Evolutionary conservation across 2,888 invertebrate genomes (phyloP).

Genomic region (Pristionchus arcanus): DNA sequence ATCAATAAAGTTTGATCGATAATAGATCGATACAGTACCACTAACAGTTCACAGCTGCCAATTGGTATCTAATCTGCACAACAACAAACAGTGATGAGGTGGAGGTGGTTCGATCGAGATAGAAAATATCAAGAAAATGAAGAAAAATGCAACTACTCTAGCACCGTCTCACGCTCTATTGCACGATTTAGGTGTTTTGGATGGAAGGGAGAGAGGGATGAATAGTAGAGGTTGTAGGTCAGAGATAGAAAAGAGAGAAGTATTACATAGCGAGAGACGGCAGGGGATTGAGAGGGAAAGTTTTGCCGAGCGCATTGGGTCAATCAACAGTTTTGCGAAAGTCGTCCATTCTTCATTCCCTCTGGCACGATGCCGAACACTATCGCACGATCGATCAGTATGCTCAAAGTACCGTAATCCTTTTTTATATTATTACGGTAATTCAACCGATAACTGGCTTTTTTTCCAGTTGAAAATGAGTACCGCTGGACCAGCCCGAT

Average conservation of each 20-base stretch:
- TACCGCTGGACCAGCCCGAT: constrained; percentile 47
- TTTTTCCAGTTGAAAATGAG: constrained; percentile 54
- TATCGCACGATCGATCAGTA: background rate
- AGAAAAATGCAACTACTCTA: background rate
- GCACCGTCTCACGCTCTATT: background rate
- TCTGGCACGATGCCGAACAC: constrained; percentile 16
- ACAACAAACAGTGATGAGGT: too few relatives aligned
- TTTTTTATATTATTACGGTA: background rate
- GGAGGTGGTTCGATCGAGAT: background rate
- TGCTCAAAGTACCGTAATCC: constrained; percentile 35
- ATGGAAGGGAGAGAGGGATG: background rate
- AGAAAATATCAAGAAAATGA: background rate
- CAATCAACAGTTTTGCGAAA: background rate
- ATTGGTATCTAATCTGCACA: background rate
- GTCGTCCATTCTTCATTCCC: background rate
- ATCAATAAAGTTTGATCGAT: constrained; percentile 53
- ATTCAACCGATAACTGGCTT: constrained; percentile 2
- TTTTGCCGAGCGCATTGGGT: background rate
- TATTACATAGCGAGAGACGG: background rate
- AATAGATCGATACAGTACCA: background rate
- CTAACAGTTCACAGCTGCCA: constrained; percentile 43
- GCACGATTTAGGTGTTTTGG: constrained; percentile 53
- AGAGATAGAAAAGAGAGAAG: constrained; percentile 6
- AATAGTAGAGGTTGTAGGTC: background rate
- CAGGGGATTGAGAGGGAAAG: constrained; percentile 37